phyloP scores from a whole-genome alignment of 2,888 invertebrate species.

The Drosophila emarginata region DNA sequence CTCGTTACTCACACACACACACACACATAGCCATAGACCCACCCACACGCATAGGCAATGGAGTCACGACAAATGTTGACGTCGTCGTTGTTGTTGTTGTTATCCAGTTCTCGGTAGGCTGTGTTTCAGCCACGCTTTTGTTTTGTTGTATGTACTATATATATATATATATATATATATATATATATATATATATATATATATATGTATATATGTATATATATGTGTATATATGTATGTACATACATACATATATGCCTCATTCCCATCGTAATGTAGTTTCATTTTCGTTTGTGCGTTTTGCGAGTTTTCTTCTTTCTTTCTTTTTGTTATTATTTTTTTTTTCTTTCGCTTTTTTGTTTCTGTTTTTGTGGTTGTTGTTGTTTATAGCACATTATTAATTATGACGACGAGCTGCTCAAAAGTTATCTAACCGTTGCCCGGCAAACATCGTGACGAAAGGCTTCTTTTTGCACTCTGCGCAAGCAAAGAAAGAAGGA shows the following conservation, averaged over 20 bases:
- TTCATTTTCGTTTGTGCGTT: constrained; percentile 59
- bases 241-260: neutral
- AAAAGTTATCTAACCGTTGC: constrained; percentile 72
- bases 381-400: constrained; percentile 66
- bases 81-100: constrained; percentile 21
- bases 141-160: constrained; percentile 5
- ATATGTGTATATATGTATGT: no score
- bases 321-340: neutral
- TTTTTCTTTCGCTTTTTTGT: constrained; percentile 26
- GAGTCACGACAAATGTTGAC: constrained; percentile 27
- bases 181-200: constrained; percentile 2
- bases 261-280: constrained; percentile 34
- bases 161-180: no score
- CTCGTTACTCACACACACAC: neutral
- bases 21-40: neutral
- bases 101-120: constrained; percentile 31
- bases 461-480: constrained; percentile 12
- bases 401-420: constrained; percentile 65
- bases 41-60: constrained; percentile 18
- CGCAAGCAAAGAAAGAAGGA: neutral
- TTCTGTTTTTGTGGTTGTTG: constrained; percentile 22
- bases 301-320: constrained; percentile 34
- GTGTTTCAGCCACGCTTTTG: constrained; percentile 27
- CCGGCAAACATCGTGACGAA: constrained; percentile 48
- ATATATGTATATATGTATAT: no score